These are phyloP conservation scores for Bos javanicus DNA, from an alignment of 2,113 vertebrate species.

Conservation along the genomic window DNA sequence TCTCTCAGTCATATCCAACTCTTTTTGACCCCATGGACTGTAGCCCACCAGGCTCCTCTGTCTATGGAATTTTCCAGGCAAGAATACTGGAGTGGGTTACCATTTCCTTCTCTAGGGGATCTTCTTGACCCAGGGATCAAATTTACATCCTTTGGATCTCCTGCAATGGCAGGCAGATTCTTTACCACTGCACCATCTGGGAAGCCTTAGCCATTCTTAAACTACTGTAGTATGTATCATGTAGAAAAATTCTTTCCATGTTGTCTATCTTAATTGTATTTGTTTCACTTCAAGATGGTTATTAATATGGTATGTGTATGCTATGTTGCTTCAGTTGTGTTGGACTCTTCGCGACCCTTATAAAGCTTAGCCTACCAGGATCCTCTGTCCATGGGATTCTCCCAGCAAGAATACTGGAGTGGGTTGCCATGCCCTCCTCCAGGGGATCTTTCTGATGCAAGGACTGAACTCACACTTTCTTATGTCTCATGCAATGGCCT, in stretches of 20 bases:
- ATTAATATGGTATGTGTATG: background rate
- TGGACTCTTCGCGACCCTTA: background rate
- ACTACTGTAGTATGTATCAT: too few relatives aligned
- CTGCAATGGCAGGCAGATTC: background rate
- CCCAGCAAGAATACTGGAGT: background rate
- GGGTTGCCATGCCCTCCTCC: background rate
- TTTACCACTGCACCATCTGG: background rate
- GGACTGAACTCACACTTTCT: background rate
- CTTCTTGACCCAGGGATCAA: background rate
- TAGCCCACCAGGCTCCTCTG: background rate
- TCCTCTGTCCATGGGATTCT: background rate
- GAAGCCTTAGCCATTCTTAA: background rate
- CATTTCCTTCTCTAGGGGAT: background rate
- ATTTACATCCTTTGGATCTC: background rate
- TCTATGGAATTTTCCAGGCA: background rate
- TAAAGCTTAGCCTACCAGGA: background rate
- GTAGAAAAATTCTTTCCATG: background rate
- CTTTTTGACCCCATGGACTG: background rate
- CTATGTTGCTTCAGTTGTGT: background rate
- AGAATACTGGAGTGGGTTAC: background rate
- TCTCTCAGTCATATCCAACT: background rate
- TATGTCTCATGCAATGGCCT: background rate
- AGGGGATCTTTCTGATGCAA: background rate
- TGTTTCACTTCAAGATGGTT: background rate
- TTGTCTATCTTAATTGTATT: background rate